These are phyloP conservation scores for Novumbra hubbsi DNA, from an alignment of 2,797 vertebrate species.

Conservation along the genomic window DNA sequence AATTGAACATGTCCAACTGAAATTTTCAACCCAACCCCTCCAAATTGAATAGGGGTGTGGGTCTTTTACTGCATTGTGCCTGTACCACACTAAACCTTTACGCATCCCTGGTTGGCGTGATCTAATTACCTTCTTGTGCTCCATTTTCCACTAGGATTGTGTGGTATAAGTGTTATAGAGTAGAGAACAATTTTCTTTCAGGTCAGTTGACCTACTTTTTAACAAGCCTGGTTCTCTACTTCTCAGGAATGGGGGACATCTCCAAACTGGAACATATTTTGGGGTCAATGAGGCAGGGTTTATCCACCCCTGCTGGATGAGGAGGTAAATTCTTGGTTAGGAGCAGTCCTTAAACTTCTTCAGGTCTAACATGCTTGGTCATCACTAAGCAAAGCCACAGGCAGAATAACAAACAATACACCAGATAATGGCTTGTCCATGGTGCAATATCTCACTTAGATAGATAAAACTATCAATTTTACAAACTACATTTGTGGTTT, in stretches of 20 bases:
- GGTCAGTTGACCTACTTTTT: too few species aligned
- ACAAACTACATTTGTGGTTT: not conserved
- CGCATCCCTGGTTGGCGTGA: too few species aligned
- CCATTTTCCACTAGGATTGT: too few species aligned
- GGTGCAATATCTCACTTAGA: conserved; percentile 9
- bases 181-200: too few species aligned
- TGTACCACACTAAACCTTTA: too few species aligned
- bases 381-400: not conserved
- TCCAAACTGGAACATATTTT: not conserved
- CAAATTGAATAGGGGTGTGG: too few species aligned
- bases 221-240: not conserved
- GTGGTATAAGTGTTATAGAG: too few species aligned
- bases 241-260: not conserved
- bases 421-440: not conserved
- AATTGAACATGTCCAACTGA: too few species aligned
- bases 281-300: not conserved
- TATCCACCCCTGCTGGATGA: not conserved
- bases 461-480: too few species aligned
- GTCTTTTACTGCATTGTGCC: too few species aligned
- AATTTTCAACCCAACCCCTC: too few species aligned
- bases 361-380: not conserved
- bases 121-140: too few species aligned
- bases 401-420: conserved; percentile 10
- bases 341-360: not conserved
- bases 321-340: not conserved